Conservation (phyloP, 1,140 invertebrate genomes). For the Triops cancriformis region DNA sequence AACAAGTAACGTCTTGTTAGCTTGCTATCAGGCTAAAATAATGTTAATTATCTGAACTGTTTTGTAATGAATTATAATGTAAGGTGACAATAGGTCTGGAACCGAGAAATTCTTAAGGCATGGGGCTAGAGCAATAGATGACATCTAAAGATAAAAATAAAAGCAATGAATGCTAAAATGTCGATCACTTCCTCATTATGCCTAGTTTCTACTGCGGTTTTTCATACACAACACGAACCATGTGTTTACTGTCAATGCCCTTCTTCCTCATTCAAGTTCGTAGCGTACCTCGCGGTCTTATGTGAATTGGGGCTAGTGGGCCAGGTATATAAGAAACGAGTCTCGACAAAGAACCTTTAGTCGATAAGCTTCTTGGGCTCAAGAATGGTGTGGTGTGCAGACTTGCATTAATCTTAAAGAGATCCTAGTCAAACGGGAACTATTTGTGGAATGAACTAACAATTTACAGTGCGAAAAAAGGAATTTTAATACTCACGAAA, state of each 20-base stretch:
- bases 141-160: neutral
- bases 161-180: neutral
- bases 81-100: too few species aligned
- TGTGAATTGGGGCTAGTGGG: conserved; percentile 9
- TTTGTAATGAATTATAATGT: too few species aligned
- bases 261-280: neutral
- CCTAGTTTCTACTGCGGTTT: neutral
- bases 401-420: neutral
- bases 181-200: neutral
- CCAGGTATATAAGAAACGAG: conserved; percentile 1
- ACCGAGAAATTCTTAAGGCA: neutral
- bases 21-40: too few species aligned
- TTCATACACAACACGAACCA: neutral
- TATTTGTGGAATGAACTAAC: neutral
- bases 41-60: too few species aligned
- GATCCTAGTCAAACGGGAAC: neutral
- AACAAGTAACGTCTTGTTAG: too few species aligned
- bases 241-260: neutral
- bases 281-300: neutral
- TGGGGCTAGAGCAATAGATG: neutral
- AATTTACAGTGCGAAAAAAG: neutral
- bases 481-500: neutral
- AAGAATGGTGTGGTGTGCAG: neutral
- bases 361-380: neutral
- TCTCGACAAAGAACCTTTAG: neutral